Evolutionary conservation across 1,140 invertebrate genomes (phyloP), one percentile per base, ranked within the genome.

Genomic region (Rhyacophila brunnea): DNA sequence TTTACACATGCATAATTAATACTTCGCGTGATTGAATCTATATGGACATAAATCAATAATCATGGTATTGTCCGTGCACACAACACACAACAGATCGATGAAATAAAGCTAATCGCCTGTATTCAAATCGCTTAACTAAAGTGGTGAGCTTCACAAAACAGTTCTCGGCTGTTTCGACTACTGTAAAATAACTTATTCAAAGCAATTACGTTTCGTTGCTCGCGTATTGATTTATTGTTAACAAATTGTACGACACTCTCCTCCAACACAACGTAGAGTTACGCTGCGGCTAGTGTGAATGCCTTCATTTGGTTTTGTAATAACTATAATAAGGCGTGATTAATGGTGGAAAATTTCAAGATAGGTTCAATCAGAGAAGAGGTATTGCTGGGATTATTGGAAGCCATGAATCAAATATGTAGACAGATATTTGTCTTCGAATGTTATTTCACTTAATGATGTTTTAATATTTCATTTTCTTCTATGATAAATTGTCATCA

Each of bases 201-300:
- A 38, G 49, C 57, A 59, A 59, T 59, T 59, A 59, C 42, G 36
- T 32, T n/a, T 9, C 18, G 47, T 40, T 40, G 38, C 19, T 23
- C 50, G 36, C 15, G 57, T 53, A 59, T 53, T 59, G 57, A 59
- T 59, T 59, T 59, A 59, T 59, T 34, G 43, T 28, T 48, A 59
- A 59, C 57, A 59, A 59, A 59, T 59, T 59, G 57, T 53, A 19
- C 44, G 57, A 51, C 55, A 58, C 47, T 58, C 55, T 20, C 15
- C 19, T 28, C 23, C 23, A 28, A 28, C 23, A 9, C 23, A 28
- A 28, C 23, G 9, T 9, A 5, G 9, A 3, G 23, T 14, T 28
- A 35, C 43, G 18, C n/a, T 28, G n/a, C 28, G 53, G 43, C 43
- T 38, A 18, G 54, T 49, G 54, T 48, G 54, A 57, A 57, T 40